Evolutionary conservation across 2,113 vertebrate genomes (phyloP).

Genomic region (Apteryx mantelli): DNA sequence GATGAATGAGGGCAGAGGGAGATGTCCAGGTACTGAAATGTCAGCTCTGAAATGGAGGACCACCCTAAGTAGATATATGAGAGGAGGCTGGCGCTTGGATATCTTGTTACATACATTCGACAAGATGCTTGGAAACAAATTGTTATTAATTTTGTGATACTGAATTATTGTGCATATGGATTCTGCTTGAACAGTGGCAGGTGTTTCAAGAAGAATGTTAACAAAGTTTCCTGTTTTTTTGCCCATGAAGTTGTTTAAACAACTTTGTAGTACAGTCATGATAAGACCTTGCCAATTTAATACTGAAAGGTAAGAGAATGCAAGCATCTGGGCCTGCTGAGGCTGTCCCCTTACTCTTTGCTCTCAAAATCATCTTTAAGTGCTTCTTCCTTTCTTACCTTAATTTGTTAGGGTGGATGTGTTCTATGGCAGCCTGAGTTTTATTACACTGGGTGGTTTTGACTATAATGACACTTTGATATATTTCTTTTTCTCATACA

Average conservation of each 20-base stretch:
- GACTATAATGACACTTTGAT: background rate
- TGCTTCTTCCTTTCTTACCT: background rate
- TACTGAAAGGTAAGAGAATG: background rate
- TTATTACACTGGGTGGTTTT: background rate
- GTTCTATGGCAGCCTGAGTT: background rate
- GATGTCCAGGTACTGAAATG: background rate
- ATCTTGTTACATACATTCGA: background rate
- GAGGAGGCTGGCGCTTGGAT: background rate
- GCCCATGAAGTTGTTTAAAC: background rate
- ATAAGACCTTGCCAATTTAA: background rate
- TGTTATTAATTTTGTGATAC: background rate
- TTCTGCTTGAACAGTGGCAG: background rate
- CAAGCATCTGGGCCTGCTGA: fast-evolving
- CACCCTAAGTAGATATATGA: background rate
- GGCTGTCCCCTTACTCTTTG: background rate
- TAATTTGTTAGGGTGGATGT: background rate
- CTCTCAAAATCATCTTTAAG: background rate
- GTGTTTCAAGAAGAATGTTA: background rate
- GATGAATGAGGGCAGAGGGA: background rate
- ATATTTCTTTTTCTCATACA: background rate
- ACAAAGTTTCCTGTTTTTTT: background rate
- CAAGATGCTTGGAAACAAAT: background rate
- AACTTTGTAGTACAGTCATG: background rate
- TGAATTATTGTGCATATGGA: background rate
- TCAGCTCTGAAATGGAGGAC: background rate